phyloP scores from a whole-genome alignment of 2,888 invertebrate species.

The Subacronicta megacephala region DNA sequence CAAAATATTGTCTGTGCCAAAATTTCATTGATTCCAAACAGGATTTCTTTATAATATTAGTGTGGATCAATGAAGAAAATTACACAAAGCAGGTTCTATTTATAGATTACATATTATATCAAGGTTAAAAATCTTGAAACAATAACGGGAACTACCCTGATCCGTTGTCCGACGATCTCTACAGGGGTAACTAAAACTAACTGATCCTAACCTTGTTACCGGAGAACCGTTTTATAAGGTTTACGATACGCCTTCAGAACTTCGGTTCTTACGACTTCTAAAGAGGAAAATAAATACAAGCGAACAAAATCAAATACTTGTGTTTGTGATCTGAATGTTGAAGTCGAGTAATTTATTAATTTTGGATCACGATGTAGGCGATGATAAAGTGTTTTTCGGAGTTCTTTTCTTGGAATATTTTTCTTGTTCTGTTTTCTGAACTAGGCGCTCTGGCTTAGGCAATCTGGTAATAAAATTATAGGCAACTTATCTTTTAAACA shows the following conservation, averaged over 20 bases:
- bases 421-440: no score
- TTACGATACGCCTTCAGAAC: constrained; percentile 47
- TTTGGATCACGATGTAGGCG: background rate
- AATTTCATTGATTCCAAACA: no score
- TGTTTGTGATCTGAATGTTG: constrained; percentile 61
- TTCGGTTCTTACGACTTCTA: constrained; percentile 37
- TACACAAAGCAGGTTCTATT: constrained; percentile 10
- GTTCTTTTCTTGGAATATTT: no score
- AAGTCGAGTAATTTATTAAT: constrained; percentile 32
- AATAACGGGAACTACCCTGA: constrained; percentile 45
- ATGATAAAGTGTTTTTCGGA: no score
- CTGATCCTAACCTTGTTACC: constrained; percentile 65
- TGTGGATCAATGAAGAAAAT: no score
- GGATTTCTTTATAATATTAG: no score
- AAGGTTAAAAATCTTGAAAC: constrained; percentile 37
- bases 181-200: constrained; percentile 61
- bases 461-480: no score
- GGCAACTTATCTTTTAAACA: no score
- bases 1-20: no score
- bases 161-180: constrained; percentile 47
- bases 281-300: constrained; percentile 57
- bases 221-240: constrained; percentile 54
- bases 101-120: no score
- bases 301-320: constrained; percentile 69
- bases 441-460: no score